Conservation (phyloP, 2,888 invertebrate genomes). For the Drosophila bunnanda region DNA sequence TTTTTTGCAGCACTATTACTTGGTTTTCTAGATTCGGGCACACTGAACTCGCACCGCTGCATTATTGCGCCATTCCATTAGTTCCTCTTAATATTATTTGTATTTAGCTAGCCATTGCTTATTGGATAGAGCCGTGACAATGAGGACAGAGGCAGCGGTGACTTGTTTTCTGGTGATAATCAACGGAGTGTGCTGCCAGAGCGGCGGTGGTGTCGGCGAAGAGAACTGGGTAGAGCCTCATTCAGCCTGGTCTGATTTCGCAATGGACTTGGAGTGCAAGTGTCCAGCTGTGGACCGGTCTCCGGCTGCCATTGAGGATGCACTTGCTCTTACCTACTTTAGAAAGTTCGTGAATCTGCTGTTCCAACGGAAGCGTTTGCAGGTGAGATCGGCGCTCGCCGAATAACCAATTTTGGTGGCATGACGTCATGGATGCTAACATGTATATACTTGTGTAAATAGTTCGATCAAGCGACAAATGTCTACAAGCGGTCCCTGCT, state of each 20-base stretch:
- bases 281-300: constrained; percentile 30
- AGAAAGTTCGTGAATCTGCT: constrained; percentile 74
- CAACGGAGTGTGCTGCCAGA: constrained; percentile 57
- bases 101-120: constrained; percentile 13
- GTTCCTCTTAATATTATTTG: background rate
- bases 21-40: background rate
- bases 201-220: constrained; percentile 10
- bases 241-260: constrained; percentile 45
- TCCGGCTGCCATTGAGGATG: constrained; percentile 54
- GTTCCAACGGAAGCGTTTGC: constrained; percentile 64
- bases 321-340: constrained; percentile 72
- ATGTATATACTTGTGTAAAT: constrained; percentile 15
- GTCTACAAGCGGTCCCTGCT: constrained; percentile 65
- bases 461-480: constrained; percentile 59
- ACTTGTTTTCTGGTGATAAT: constrained; percentile 55
- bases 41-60: constrained; percentile 2
- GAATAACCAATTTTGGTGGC: constrained; percentile 1
- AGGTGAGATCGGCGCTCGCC: constrained; percentile 52
- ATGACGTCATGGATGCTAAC: constrained; percentile 57
- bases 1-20: no score
- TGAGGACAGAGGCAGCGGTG: constrained; percentile 51
- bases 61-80: constrained; percentile 3
- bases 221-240: constrained; percentile 57
- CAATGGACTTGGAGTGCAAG: constrained; percentile 30
- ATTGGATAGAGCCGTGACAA: constrained; percentile 10